Evolutionary conservation across 2,888 invertebrate genomes (phyloP), one percentile per base, ranked within the genome.

Genomic region (Sarcophaga rosellei): DNA sequence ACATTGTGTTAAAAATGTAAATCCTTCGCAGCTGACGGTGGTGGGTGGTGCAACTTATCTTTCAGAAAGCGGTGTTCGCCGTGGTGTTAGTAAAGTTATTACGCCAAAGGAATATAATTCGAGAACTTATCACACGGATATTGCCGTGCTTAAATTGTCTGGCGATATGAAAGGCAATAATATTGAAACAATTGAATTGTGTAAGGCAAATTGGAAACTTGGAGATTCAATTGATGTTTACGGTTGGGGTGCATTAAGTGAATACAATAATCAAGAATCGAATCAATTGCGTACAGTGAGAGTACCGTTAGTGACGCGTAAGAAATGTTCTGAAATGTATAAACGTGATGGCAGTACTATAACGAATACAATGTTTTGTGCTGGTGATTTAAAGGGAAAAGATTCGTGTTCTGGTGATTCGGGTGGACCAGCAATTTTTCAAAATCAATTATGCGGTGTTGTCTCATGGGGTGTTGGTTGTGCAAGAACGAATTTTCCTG

Each of bases 401-500:
- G 92, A 92, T 85, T 90, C 92, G n/a, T 92, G 93, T 63, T 87
- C 87, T 21, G 93, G 92, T 0, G 92, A 92, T 87, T 93, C 93
- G 0, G 93, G 93, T 25, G 92, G 92, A 1, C 92, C 93, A 1
- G 89, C 90, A 72, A 89, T 90, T 11, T 89, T 81, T 74, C 87
- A 87, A 4, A 90, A 90, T 3, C 81, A 90, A 70, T 88, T 92
- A 89, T 88, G 92, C 95, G 97, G 97, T n/a, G 94, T 97, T 6
- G 96, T 97, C 0, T 97, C 97, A 0, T 92, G 89, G 85, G 92
- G 92, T 23, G 77, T 88, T 35, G 89, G 90, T 0, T 92, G 92
- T 68, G 93, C 90, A 25, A 88, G 88, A 89, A 94, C 95, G 0
- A 95, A 95, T 88, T 95, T 94, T 89, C 97, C 97, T 0, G 97